These are phyloP conservation scores for Chaetogeoica ovagalla DNA, from an alignment of 2,888 invertebrate genomes.

Conservation along the genomic window DNA sequence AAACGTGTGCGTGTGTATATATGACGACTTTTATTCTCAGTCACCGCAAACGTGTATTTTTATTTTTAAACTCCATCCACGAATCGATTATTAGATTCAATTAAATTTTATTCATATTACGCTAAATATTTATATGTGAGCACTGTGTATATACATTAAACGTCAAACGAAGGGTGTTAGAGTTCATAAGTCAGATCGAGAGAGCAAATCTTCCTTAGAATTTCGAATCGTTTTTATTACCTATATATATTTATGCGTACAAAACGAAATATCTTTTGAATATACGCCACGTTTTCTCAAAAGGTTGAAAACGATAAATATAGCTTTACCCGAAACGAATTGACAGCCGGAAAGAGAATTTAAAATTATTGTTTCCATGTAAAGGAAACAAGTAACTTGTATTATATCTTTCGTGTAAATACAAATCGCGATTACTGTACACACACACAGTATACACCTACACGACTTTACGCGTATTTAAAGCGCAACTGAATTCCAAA, in stretches of 20 bases:
- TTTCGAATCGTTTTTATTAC: not conserved
- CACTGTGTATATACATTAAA: no score
- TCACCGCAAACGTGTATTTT: conserved; percentile 1
- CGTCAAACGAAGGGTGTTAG: not conserved
- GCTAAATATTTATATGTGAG: not conserved
- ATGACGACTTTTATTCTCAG: not conserved
- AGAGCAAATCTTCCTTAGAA: not conserved
- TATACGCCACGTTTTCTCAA: not conserved
- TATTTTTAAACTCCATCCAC: not conserved
- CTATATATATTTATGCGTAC: not conserved
- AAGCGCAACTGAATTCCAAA: no score
- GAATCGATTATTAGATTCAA: not conserved
- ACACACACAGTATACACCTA: not conserved
- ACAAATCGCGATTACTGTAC: not conserved
- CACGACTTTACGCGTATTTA: no score
- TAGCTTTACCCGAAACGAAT: not conserved
- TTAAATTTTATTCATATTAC: not conserved
- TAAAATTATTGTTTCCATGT: not conserved
- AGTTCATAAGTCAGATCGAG: not conserved
- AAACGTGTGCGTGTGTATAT: not conserved
- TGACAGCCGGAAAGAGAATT: not conserved
- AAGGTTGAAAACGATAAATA: not conserved
- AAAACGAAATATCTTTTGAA: not conserved
- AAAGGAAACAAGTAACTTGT: not conserved
- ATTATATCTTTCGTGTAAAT: not conserved